Percentiles rank a stretch among this genome's conserved stretches.
Evolutionary conservation across 2,888 invertebrate genomes (phyloP).

Genomic region (Rhyacophila evoluta): DNA sequence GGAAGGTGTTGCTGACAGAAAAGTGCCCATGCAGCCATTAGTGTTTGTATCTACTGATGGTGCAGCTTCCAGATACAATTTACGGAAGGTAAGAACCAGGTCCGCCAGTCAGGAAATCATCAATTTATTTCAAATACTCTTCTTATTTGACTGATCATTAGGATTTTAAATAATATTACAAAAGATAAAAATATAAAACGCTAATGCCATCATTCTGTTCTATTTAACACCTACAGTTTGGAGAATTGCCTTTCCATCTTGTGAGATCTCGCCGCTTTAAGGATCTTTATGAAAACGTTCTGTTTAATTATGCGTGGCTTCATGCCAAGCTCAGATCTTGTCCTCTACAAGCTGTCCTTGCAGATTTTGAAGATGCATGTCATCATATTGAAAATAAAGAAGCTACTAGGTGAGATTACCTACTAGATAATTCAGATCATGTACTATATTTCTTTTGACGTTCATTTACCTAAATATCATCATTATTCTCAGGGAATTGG

Average conservation of each 20-base stretch:
- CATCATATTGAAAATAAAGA: conserved; percentile 85
- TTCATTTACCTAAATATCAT: too few species aligned
- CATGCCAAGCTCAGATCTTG: conserved; percentile 96
- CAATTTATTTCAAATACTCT: too few species aligned
- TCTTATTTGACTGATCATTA: too few species aligned
- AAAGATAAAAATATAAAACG: too few species aligned
- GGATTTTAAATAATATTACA: too few species aligned
- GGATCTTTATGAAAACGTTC: conserved; percentile 90
- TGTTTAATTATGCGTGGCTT: conserved; percentile 98
- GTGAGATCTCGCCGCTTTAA: conserved; percentile 90
- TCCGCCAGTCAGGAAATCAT: too few species aligned
- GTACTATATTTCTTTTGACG: too few species aligned
- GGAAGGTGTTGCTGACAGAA: conserved; percentile 91
- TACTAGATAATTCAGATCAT: too few species aligned
- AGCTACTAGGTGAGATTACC: conserved; percentile 73
- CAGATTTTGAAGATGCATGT: conserved; percentile 96
- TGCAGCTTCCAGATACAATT: conserved; percentile 88
- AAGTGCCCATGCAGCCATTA: conserved; percentile 94
- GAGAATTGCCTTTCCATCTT: conserved; percentile 95
- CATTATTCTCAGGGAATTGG: conserved; percentile 76
- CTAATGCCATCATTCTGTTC: too few species aligned
- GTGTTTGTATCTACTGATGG: conserved; percentile 93
- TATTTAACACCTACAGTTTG: conserved; percentile 82
- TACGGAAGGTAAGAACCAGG: conserved; percentile 80
- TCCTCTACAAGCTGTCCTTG: conserved; percentile 92